Evolutionary conservation across 2,113 vertebrate genomes (phyloP).

Genomic region (Boulengeromyrus knoepffleri): DNA sequence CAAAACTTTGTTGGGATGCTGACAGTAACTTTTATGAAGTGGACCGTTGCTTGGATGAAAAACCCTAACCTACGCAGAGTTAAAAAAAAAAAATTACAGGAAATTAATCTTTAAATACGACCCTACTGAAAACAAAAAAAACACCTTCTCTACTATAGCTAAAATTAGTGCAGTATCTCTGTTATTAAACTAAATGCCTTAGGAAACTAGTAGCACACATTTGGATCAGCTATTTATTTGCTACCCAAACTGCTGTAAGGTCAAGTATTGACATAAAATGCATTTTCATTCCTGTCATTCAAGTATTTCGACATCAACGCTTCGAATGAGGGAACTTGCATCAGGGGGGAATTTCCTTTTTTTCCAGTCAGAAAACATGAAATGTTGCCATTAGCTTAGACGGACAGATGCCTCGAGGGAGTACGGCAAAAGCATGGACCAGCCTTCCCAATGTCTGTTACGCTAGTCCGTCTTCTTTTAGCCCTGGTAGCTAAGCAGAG

Average conservation of each 20-base stretch:
- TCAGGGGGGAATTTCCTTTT: conserved; percentile 5
- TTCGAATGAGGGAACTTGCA: conserved; percentile 31
- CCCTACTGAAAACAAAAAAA: conserved; percentile 15
- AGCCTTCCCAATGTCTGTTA: not conserved
- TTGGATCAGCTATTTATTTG: conserved; percentile 46
- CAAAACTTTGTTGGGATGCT: conserved; percentile 19
- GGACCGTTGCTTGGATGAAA: conserved; percentile 35
- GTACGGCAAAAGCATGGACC: not conserved
- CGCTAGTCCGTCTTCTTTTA: not conserved
- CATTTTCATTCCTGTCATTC: conserved; percentile 42
- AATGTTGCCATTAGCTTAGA: not conserved
- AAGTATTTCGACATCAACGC: conserved; percentile 39
- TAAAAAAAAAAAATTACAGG: not conserved
- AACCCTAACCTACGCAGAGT: conserved; percentile 40
- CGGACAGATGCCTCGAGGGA: not conserved
- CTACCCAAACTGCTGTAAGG: conserved; percentile 54
- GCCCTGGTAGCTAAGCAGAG: not conserved
- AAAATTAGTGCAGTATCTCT: conserved; percentile 59
- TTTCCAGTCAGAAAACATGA: conserved; percentile 14
- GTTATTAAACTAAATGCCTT: conserved; percentile 36
- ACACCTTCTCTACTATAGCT: conserved; percentile 37
- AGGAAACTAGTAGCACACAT: conserved; percentile 50
- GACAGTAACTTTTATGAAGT: conserved; percentile 20
- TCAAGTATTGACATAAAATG: conserved; percentile 63
- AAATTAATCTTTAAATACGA: conserved; percentile 15